These are phyloP conservation scores for Cyprinodon variegatus DNA, from an alignment of 2,113 vertebrate genomes.

Conservation along the genomic window DNA sequence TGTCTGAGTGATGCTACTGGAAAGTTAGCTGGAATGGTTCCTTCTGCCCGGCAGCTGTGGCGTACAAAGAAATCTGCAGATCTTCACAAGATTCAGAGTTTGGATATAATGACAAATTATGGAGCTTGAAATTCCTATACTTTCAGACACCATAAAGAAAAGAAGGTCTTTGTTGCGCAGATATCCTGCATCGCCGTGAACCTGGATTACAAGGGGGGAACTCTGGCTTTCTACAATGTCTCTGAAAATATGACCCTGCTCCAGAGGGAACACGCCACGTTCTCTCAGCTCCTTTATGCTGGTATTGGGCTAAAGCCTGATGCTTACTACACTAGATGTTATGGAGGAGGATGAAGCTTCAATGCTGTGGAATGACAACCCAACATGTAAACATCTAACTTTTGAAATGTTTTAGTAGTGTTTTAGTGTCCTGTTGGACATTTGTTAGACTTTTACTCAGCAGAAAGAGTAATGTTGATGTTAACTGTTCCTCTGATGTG, in stretches of 20 bases:
- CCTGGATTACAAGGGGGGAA: slow-evolving; percentile 10
- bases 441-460: too few relatives aligned
- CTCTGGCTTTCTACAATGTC: slow-evolving; percentile 29
- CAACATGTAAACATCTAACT: too few relatives aligned
- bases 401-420: too few relatives aligned
- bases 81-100: fast-evolving
- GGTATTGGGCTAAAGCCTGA: slow-evolving; percentile 4
- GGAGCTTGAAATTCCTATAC: slow-evolving; percentile 14
- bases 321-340: too few relatives aligned
- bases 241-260: slow-evolving; percentile 15
- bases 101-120: slow-evolving; percentile 18
- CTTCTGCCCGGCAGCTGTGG: background rate
- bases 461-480: too few relatives aligned
- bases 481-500: too few relatives aligned
- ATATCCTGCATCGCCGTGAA: background rate
- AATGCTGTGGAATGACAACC: too few relatives aligned
- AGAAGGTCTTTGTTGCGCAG: fast-evolving
- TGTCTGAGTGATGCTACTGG: slow-evolving; percentile 29
- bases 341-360: too few relatives aligned
- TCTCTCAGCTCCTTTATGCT: slow-evolving; percentile 36
- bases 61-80: slow-evolving; percentile 14
- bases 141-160: fast-evolving
- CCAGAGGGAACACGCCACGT: background rate
- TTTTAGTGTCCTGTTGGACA: too few relatives aligned
- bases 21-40: slow-evolving; percentile 1